Evolutionary conservation across 2,888 invertebrate genomes (phyloP).

Genomic region (Danaus chrysippus): DNA sequence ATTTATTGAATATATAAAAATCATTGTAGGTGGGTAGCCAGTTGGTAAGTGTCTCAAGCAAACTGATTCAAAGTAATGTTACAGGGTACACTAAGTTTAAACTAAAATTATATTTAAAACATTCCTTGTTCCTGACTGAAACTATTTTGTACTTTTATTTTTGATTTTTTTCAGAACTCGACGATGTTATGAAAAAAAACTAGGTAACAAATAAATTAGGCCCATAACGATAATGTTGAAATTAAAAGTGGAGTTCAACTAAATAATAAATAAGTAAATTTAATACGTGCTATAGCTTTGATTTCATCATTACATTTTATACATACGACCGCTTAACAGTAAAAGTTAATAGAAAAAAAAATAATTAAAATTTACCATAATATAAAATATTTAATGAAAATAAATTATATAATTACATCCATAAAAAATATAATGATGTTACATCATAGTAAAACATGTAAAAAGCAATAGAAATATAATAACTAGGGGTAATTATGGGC

Average conservation of each 20-base stretch:
- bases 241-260: no score
- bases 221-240: background rate
- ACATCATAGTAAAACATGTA: background rate
- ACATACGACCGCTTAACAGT: no score
- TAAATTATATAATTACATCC: no score
- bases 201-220: slow-evolving; percentile 12
- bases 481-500: slow-evolving; percentile 12
- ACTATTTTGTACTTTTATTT: slow-evolving; percentile 68
- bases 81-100: slow-evolving; percentile 62
- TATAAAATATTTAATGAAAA: no score
- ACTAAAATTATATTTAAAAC: slow-evolving; percentile 28
- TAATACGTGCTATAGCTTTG: no score
- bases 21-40: slow-evolving; percentile 38
- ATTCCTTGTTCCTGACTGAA: slow-evolving; percentile 45
- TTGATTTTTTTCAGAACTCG: slow-evolving; percentile 29
- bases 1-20: no score
- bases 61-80: slow-evolving; percentile 36
- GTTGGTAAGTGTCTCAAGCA: background rate
- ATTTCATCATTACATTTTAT: no score
- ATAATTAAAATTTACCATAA: no score
- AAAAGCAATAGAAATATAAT: slow-evolving; percentile 2
- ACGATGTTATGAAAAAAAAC: slow-evolving; percentile 19
- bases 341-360: no score
- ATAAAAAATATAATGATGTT: no score
- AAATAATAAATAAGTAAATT: no score